Percentiles rank a stretch among this genome's conserved stretches.
Conservation (phyloP, 2,113 vertebrate genomes). For the Pterocles burchelli region DNA sequence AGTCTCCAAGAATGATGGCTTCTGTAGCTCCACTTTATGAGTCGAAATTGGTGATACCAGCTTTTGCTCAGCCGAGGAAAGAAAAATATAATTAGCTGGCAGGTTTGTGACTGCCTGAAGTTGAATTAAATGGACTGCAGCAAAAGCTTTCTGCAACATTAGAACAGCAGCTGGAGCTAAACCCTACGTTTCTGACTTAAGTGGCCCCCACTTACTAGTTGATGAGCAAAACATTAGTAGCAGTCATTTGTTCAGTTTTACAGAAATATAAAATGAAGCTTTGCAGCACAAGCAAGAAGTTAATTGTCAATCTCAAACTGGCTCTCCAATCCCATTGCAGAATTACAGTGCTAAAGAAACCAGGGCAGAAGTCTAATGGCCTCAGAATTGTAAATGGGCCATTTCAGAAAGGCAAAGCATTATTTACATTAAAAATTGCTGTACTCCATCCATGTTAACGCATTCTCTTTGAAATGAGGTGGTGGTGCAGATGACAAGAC, state of each 20-base stretch:
- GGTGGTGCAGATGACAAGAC: not conserved
- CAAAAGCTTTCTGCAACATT: constrained; percentile 66
- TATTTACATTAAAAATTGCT: not conserved
- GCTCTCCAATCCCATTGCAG: not conserved
- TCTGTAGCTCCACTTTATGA: not conserved
- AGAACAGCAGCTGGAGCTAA: constrained; percentile 55
- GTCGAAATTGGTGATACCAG: not conserved
- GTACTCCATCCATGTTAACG: not conserved
- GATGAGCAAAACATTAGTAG: constrained; percentile 48
- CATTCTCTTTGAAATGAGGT: not conserved
- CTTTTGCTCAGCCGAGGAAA: not conserved
- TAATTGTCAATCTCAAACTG: not conserved
- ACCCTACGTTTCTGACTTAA: not conserved
- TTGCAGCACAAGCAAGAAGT: not conserved
- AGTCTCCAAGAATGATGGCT: not conserved
- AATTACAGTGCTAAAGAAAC: not conserved
- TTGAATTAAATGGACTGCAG: constrained; percentile 69
- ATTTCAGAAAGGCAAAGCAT: not conserved
- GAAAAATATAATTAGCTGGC: constrained; percentile 38
- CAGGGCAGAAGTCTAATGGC: not conserved
- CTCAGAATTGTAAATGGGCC: not conserved
- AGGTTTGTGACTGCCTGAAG: constrained; percentile 55
- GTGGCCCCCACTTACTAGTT: constrained; percentile 32
- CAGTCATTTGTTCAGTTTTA: constrained; percentile 34
- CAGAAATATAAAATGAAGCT: not conserved